Percentiles rank a stretch among this genome's conserved stretches.
Conservation (phyloP, 2,113 vertebrate genomes). For the Tetraodon nigroviridis region DNA sequence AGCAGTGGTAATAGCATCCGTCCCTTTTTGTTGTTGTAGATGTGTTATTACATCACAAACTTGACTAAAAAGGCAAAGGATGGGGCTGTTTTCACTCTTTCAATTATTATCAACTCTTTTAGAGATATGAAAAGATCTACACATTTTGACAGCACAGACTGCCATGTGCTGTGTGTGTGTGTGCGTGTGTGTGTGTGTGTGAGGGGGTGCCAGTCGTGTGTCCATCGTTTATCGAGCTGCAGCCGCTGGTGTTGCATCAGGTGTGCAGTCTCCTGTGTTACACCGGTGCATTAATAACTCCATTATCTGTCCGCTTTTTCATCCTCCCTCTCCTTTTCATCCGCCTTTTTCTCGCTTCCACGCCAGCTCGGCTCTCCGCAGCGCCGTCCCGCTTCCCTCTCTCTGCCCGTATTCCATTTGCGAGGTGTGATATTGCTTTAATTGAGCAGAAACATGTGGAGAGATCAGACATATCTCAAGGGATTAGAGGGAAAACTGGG, state of each 20-base stretch:
- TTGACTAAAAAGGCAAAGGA: too few species aligned
- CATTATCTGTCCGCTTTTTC: conserved; percentile 42
- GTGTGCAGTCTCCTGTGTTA: conserved; percentile 41
- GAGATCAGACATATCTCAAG: conserved; percentile 98
- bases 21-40: too few species aligned
- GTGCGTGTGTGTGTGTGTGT: too few species aligned
- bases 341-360: conserved; percentile 47
- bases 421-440: conserved; percentile 90
- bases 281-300: conserved; percentile 56
- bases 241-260: conserved; percentile 57
- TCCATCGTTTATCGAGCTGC: conserved; percentile 50
- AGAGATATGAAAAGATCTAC: too few species aligned
- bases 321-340: conserved; percentile 39
- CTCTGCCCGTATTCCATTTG: conserved; percentile 65
- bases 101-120: too few species aligned
- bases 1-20: too few species aligned
- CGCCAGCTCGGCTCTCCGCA: conserved; percentile 26
- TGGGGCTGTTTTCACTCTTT: too few species aligned
- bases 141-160: too few species aligned
- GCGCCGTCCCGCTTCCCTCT: conserved; percentile 37
- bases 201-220: conserved; percentile 24
- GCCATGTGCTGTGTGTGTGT: too few species aligned
- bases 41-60: too few species aligned
- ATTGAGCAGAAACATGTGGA: conserved; percentile 99
- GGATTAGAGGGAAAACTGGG: conserved; percentile 85